phyloP scores from a whole-genome alignment of 2,113 vertebrate genomes.

The Pteropus alecto region DNA sequence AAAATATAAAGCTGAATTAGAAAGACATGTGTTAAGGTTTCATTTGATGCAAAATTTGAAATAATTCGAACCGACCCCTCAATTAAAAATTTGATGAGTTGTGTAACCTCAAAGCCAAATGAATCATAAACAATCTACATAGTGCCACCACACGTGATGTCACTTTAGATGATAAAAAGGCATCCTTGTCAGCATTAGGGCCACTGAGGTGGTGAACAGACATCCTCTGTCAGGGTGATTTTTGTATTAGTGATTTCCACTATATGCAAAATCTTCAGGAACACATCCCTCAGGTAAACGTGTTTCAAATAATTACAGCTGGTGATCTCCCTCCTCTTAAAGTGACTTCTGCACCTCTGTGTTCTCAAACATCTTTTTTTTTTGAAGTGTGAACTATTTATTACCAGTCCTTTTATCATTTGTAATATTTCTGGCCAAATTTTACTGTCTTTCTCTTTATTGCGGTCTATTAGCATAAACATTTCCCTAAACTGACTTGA shows the following conservation, averaged over 20 bases:
- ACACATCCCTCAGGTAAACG: not conserved
- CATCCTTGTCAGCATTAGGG: not conserved
- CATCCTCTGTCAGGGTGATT: not conserved
- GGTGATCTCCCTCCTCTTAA: not conserved
- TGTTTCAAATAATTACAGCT: not conserved
- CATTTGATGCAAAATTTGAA: not conserved
- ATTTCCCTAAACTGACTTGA: not conserved
- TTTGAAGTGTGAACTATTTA: not conserved
- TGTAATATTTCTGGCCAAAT: not conserved
- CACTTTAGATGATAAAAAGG: not conserved
- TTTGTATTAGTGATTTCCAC: not conserved
- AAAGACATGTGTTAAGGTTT: not conserved
- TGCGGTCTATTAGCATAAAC: not conserved
- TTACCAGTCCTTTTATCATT: not conserved
- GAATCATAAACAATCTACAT: accelerated
- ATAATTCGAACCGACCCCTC: not conserved
- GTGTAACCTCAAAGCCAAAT: not conserved
- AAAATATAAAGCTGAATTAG: not conserved
- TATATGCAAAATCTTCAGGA: not conserved
- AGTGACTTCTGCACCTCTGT: not conserved
- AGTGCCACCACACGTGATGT: accelerated
- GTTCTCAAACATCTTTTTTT: not conserved
- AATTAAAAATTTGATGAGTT: not conserved
- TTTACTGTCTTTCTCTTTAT: not conserved
- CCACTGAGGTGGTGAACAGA: not conserved